phyloP scores from a whole-genome alignment of 2,888 invertebrate species.

The Acanthosoma haemorrhoidale region DNA sequence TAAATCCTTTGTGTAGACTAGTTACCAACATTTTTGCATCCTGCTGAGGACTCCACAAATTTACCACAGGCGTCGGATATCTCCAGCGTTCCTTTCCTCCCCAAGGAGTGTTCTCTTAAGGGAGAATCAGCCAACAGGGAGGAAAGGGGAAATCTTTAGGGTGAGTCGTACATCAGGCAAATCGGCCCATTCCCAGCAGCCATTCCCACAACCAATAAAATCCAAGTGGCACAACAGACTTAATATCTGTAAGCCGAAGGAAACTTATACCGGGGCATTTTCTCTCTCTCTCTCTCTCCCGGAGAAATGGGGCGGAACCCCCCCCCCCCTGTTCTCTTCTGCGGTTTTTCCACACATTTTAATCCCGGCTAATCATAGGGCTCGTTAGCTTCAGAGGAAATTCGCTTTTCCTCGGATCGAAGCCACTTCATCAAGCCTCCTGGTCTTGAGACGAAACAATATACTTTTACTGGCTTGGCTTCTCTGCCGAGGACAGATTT shows the following conservation, averaged over 20 bases:
- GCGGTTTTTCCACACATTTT: not conserved
- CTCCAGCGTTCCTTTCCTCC: not conserved
- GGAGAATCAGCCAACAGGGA: not conserved
- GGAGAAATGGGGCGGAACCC: not conserved
- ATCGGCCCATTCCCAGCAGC: slow-evolving; percentile 2
- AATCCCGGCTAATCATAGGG: slow-evolving; percentile 10
- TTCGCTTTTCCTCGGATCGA: slow-evolving; percentile 4
- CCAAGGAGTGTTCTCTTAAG: not conserved
- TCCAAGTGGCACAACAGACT: slow-evolving; percentile 1
- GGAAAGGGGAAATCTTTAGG: slow-evolving; percentile 5
- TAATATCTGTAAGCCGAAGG: not conserved
- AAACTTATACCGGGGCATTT: not conserved
- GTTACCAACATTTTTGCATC: no score
- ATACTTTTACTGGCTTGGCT: not conserved
- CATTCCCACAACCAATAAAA: slow-evolving; percentile 5
- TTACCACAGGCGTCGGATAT: no score
- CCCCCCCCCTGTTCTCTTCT: not conserved
- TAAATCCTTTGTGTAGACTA: no score
- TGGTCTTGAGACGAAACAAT: not conserved
- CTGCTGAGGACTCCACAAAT: no score
- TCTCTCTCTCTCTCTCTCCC: no score
- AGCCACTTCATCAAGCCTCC: not conserved
- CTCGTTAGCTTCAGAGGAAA: not conserved
- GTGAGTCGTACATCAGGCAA: not conserved
- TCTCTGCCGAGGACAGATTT: no score